Base-by-base conservation (phyloP, 2,888 invertebrate genomes). In the Ashinkailepas kermadecensis region DNA sequence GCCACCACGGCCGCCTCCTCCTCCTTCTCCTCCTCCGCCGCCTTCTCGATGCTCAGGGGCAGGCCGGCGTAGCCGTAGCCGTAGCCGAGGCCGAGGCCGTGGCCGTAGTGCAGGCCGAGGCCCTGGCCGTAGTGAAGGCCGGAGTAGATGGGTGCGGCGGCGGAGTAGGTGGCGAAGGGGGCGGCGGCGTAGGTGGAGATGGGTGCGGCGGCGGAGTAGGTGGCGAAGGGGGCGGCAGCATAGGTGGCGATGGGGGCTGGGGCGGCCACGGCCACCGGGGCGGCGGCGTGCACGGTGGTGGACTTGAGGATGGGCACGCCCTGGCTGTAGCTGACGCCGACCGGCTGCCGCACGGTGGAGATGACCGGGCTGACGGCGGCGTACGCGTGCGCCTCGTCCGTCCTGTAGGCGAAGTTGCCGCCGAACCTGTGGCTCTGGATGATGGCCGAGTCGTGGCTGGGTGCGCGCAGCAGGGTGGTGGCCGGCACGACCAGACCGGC, bases 191-290 rank as follows among this genome's bases (percentile, higher is more conserved):
- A 89, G 74, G 80, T 80, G 67, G 87, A 87, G 84, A 86, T 87
- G 86, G 90, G 88, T 85, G 87, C 83, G 78, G 85, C 84, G 58
- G 85, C 84, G 54, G 86, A 81, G 0, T 87, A 85, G 78, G 86
- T 85, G 15, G 86, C 85, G 59, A 85, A 83, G 25, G 59, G 83
- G 74, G 85, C 84, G 65, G 86, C 84, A 54, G 86, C 81, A 3
- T 87, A 85, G 78, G 86, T 85, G 0, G 93, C 92, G 81, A 89
- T 88, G 82, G 90, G 90, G 0, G 90, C 89, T n/a, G 39, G 39
- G 0, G 91, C 90, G 82, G 80, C 93, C 90, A 83, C 92, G 91
- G 81, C 93, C 91, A 84, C 92, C 92, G 65, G 89, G 88, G 70
- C 39, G 7, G 90, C 89, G 78, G 93, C 91, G 81, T 89, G 89